Percentiles rank a stretch among this genome's conserved stretches.
These are phyloP conservation scores for Gadus macrocephalus DNA, from an alignment of 2,113 vertebrate species.

Conservation along the genomic window DNA sequence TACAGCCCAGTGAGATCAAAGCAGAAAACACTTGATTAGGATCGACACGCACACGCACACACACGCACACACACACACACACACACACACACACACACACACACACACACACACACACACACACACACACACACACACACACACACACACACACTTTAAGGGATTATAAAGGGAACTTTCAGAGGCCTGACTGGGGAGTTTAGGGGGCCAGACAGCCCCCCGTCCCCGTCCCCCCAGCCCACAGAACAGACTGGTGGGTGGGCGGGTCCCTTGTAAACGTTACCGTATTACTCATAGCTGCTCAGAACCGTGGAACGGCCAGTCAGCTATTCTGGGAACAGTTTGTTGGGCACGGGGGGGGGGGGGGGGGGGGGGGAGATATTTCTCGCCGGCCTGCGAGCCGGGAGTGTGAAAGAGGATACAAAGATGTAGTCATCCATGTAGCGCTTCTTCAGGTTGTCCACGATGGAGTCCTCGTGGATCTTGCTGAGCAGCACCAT, in stretches of 20 bases:
- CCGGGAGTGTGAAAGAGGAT: constrained; percentile 78
- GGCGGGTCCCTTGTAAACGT: constrained; percentile 35
- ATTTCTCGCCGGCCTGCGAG: constrained; percentile 46
- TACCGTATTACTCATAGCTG: constrained; percentile 50
- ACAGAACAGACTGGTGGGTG: constrained; percentile 14
- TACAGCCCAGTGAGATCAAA: no score
- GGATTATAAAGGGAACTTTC: neutral
- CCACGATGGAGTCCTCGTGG: constrained; percentile 95
- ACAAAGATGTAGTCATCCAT: constrained; percentile 99
- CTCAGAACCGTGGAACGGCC: constrained; percentile 38
- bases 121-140: no score
- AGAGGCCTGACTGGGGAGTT: neutral
- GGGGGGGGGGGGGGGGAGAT: constrained; percentile 7
- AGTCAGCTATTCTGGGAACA: constrained; percentile 54
- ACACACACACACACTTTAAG: no score
- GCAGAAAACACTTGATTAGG: no score
- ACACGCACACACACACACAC: no score
- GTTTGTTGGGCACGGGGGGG: constrained; percentile 10
- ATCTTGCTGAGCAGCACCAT: constrained; percentile 98
- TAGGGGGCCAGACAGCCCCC: constrained; percentile 17
- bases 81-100: no score
- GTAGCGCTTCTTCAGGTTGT: constrained; percentile 98
- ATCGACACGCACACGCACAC: no score
- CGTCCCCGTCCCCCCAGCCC: neutral
- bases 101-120: no score